Base-by-base conservation (phyloP, 2,797 vertebrate genomes). In the Halcyon leucocephala region DNA sequence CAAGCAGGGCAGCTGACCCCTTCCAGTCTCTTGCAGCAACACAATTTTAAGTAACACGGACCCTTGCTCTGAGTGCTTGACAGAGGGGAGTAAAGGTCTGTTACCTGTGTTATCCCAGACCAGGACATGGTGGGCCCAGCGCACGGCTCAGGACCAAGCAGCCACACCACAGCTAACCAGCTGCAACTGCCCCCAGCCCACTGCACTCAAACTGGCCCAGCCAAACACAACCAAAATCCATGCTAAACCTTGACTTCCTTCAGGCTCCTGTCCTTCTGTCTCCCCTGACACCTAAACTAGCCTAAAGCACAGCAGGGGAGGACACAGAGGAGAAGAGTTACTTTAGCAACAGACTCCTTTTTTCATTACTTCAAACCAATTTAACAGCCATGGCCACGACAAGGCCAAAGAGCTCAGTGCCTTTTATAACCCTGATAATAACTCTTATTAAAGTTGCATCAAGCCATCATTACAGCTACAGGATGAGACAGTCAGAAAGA, bases 41-140 rank as follows among this genome's bases (percentile, higher is more conserved):
- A 5, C 3, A 6, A 7, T 35, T 76, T 44, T 52, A 58, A n/a
- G 46, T 31, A 60, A 61, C 39, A 22, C 9, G 10, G 17, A 42
- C 41, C 51, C 58, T 76, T 13, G 14, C 67, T 46, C 64, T 4
- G 5, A 64, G 49, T 13, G n/a, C 18, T 46, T 67, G 20, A 31
- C 39, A 87, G 31, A 64, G 28, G 8, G 20, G 41, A 78, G 4
- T 9, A 22, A 66, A 67, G 19, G 41, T 10, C 49, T 29, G 8
- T 18, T 18, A 24, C 9, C 55, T 42, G 31, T 25, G 14, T 35
- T 33, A 49, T 3, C 10, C 37, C 48, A 58, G 52, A 33, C 15
- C 19, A 62, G 52, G 54, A 60, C 0, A 0, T 1, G 28, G 21
- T 29, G 25, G 39, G 35, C 17, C 42, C 58, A 22, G 65, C 0